Percentiles rank a stretch among this genome's conserved stretches.
Evolutionary conservation across 2,888 invertebrate genomes (phyloP).

Genomic region (Plusia festucae): DNA sequence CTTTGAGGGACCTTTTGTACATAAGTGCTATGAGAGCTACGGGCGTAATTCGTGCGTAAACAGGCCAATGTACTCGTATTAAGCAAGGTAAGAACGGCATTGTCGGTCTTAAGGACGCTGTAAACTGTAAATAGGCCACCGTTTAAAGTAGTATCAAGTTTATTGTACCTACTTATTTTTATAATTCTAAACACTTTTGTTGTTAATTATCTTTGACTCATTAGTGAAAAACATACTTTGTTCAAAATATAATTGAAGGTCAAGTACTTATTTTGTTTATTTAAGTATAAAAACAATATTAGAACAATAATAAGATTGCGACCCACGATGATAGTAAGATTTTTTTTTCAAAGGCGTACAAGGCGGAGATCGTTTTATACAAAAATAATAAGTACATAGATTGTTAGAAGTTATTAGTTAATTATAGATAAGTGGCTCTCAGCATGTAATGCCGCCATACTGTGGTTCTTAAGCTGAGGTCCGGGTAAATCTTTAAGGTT

Average conservation of each 20-base stretch:
- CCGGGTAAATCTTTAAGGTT: constrained; percentile 46
- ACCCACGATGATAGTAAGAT: too few species aligned
- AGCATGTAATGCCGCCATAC: constrained; percentile 27
- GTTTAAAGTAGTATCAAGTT: neutral
- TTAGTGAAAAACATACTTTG: too few species aligned
- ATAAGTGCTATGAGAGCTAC: constrained; percentile 5
- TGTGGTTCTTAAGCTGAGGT: constrained; percentile 35
- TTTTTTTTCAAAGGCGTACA: neutral
- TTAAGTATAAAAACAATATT: too few species aligned
- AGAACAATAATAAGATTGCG: too few species aligned
- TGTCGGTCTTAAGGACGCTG: neutral
- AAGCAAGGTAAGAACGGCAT: neutral
- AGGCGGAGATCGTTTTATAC: neutral
- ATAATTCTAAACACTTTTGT: neutral
- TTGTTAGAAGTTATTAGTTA: constrained; percentile 4
- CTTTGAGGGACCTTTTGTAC: constrained; percentile 22
- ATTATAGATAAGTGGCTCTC: constrained; percentile 20
- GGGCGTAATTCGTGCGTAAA: constrained; percentile 10
- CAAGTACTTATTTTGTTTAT: too few species aligned
- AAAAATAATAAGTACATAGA: neutral
- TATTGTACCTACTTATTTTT: neutral
- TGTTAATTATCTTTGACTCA: too few species aligned
- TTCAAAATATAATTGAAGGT: too few species aligned
- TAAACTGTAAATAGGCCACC: neutral
- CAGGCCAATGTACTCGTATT: neutral